phyloP scores from a whole-genome alignment of 2,797 vertebrate species.

The Crocidura indochinensis region DNA sequence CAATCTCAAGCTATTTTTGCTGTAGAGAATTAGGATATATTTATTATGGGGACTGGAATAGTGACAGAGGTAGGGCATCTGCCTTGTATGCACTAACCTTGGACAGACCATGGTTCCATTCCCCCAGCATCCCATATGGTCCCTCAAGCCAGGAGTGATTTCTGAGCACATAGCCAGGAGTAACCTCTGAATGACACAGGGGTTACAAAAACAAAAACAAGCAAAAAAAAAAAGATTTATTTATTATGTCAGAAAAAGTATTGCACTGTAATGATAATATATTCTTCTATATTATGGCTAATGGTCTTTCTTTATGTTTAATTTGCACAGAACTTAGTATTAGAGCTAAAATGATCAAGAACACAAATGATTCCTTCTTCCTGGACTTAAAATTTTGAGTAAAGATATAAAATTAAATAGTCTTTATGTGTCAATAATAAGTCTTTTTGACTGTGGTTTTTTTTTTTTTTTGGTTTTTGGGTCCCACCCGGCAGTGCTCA shows the following conservation, averaged over 20 bases:
- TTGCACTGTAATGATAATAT: neutral
- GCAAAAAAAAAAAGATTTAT: too few relatives aligned
- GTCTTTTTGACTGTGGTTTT: too few relatives aligned
- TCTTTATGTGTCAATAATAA: neutral
- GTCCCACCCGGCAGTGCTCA: too few relatives aligned
- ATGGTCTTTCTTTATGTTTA: neutral
- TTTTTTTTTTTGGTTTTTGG: too few relatives aligned
- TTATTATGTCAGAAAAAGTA: neutral
- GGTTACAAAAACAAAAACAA: too few relatives aligned
- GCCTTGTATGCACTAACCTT: too few relatives aligned
- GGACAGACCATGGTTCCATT: too few relatives aligned
- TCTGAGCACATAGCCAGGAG: too few relatives aligned
- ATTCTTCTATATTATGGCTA: neutral
- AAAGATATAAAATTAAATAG: slow-evolving; percentile 47
- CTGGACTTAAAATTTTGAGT: slow-evolving; percentile 9
- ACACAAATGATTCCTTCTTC: neutral
- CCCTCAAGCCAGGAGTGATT: too few relatives aligned
- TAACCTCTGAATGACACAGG: too few relatives aligned
- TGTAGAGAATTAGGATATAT: neutral
- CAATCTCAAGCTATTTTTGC: neutral
- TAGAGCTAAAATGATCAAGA: neutral
- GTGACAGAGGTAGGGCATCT: neutral
- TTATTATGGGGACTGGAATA: neutral
- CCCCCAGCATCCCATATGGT: too few relatives aligned
- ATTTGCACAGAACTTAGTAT: neutral